These are phyloP conservation scores for Ochropacha duplaris DNA, from an alignment of 2,888 invertebrate genomes.

Conservation along the genomic window DNA sequence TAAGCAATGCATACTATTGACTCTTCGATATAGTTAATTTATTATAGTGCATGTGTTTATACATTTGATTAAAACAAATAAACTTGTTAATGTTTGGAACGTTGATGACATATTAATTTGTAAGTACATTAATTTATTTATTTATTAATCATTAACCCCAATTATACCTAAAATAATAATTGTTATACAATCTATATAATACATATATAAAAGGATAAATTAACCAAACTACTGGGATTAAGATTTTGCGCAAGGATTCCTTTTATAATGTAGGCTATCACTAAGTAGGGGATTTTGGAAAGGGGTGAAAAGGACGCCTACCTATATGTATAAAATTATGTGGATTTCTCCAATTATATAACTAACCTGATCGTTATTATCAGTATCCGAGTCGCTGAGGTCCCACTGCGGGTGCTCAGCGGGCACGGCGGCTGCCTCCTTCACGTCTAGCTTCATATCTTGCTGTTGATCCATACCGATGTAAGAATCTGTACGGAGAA, in stretches of 20 bases:
- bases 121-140: too few species aligned
- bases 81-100: background rate
- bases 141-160: background rate
- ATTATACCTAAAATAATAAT: background rate
- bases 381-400: constrained; percentile 95
- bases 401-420: constrained; percentile 99
- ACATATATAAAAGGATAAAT: too few species aligned
- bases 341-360: background rate
- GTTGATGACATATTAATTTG: background rate
- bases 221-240: too few species aligned
- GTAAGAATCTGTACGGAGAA: constrained; percentile 90
- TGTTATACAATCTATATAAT: too few species aligned
- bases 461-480: constrained; percentile 97
- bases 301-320: too few species aligned
- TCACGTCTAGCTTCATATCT: constrained; percentile 98
- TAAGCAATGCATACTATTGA: too few species aligned
- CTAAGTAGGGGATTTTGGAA: too few species aligned
- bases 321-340: too few species aligned
- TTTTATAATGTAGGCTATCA: too few species aligned
- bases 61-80: constrained; percentile 1
- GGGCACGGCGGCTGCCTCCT: constrained; percentile 96
- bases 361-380: constrained; percentile 79
- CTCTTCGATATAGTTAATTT: too few species aligned
- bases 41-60: too few species aligned
- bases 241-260: too few species aligned